Evolutionary conservation across 30 jellyfish, hydroid and myxozoan species (phyloP), one percentile per base, ranked within the genome.

Genomic region (Morbakka virulenta): DNA sequence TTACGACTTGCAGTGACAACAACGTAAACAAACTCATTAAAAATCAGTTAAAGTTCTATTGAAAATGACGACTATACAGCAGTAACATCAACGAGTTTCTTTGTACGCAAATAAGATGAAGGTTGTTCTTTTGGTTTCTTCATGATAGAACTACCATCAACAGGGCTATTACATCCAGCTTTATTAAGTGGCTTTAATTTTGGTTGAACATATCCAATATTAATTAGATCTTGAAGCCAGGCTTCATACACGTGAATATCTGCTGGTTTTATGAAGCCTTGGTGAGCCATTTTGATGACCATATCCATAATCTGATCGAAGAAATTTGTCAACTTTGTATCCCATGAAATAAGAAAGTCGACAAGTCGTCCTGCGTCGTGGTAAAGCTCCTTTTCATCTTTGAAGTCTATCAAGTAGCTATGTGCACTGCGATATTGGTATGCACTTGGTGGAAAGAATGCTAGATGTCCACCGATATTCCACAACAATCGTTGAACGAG

Each of bases 391-490:
- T 91, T 77, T 83, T 91, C 98, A 29, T 91, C 98, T 4, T 36
- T 79, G 79, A 84, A 91, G 62, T 91, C 98, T 25, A 67, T 67
- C 52, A 83, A 41, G 72, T 76, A 91, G 79, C 84, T 86, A 49
- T 91, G 98, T 20, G 95, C 91, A 32, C 96, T 91, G 32, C 98
- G 86, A 76, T 91, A 84, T 35, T 91, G 98, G 62, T 91, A 91
- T 9, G 98, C 98, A 49, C 92, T 91, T 13, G 98, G 98, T 51
- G 96, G 93, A 82, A 76, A 91, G 77, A 84, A 91, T 24, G 96
- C 84, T 51, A 91, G 81, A 52, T 91, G 98, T 62, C 98, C 98
- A 47, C 95, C 95, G 47, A 91, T 77, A 61, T 91, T 95, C 98
- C 98, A 91, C 22, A 91, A 34, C 88, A 91, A 61, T 50, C 98